Conservation (phyloP, 2,888 invertebrate genomes). For the Chydorus sphaericus region DNA sequence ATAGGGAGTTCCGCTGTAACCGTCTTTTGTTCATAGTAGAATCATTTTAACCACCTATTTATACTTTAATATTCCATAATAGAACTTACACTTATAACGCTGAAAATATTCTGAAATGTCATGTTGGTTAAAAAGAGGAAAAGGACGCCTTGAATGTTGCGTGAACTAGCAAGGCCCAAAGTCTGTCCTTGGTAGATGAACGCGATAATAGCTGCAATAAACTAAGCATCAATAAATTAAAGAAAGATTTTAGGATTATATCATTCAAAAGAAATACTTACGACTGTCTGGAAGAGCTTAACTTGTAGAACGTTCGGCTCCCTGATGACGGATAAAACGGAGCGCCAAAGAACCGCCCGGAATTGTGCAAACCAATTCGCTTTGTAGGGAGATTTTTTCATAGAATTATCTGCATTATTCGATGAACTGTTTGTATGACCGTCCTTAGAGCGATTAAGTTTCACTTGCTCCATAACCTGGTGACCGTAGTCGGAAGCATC, state of each 20-base stretch:
- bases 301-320: constrained; percentile 84
- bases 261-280: neutral
- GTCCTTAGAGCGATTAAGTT: neutral
- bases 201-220: constrained; percentile 74
- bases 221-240: constrained; percentile 35
- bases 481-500: constrained; percentile 29
- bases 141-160: constrained; percentile 85
- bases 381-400: constrained; percentile 46
- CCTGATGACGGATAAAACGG: constrained; percentile 73
- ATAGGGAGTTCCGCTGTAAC: constrained; percentile 80
- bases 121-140: constrained; percentile 81
- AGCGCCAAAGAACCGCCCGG: constrained; percentile 73
- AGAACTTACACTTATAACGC: constrained; percentile 71
- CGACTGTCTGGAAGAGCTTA: neutral
- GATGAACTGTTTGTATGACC: neutral
- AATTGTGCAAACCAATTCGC: constrained; percentile 81
- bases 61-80: too few species aligned
- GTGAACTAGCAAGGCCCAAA: constrained; percentile 70
- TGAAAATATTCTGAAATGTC: constrained; percentile 90
- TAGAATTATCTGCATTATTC: neutral
- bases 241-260: neutral
- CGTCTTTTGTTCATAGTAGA: constrained; percentile 67
- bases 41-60: constrained; percentile 40
- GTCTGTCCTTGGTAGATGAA: constrained; percentile 71
- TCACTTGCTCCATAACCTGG: neutral